These are phyloP conservation scores for Blastomussa wellsi DNA, from an alignment of 92 coral and sea anemone species.

Conservation along the genomic window DNA sequence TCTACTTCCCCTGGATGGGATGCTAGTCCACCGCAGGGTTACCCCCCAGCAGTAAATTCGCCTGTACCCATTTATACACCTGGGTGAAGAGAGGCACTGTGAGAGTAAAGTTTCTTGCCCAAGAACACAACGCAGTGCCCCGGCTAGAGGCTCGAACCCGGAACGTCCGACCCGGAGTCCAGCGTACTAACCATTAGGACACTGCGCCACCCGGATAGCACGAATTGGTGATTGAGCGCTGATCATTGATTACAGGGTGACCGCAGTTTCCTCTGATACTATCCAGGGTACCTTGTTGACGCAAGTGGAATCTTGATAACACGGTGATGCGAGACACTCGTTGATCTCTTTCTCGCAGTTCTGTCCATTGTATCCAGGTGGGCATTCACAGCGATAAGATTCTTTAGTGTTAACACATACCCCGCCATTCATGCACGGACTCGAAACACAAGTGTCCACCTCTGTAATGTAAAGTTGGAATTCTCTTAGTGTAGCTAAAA, in stretches of 20 bases:
- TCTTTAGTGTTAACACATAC: constrained; percentile 78
- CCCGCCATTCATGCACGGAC: constrained; percentile 76
- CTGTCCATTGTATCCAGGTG: constrained; percentile 63
- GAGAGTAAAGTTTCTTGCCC: no score
- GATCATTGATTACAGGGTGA: not conserved
- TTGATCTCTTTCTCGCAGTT: constrained; percentile 73
- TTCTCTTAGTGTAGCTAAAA: not conserved
- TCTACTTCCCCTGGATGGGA: no score
- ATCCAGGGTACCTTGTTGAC: constrained; percentile 71
- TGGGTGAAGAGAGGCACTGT: no score
- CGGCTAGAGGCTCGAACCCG: no score
- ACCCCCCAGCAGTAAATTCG: no score
- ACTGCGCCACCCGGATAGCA: no score
- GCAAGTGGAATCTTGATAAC: constrained; percentile 78
- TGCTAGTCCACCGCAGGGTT: no score
- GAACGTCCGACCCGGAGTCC: no score
- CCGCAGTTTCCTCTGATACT: not conserved
- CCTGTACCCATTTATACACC: no score
- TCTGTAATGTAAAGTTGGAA: constrained; percentile 31
- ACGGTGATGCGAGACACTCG: constrained; percentile 79
- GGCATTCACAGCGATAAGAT: constrained; percentile 76
- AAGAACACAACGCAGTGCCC: no score
- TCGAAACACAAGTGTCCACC: constrained; percentile 80
- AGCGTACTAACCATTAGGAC: no score
- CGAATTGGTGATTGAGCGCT: no score